Evolutionary conservation across 2,888 invertebrate species (phyloP), one percentile per base, ranked within the genome.

Genomic region (Pheosia tremula): DNA sequence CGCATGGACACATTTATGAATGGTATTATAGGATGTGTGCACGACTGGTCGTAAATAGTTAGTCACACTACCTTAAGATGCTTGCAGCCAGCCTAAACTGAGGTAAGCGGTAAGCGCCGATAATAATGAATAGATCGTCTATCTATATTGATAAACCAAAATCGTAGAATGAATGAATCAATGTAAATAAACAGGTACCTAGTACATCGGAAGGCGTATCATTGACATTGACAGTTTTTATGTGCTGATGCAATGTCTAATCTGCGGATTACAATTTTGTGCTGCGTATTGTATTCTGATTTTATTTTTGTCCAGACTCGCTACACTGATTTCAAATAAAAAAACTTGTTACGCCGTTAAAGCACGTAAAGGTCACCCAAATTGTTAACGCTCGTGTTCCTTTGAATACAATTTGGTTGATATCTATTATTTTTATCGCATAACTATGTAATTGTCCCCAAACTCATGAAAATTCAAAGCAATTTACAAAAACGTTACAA

Each of bases 171-270:
- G 85, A 86, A 86, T 87, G 86, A 71, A 75, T 64, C 61, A 61
- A 59, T 67, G 72, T 66, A 67, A 70, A 72, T 70, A 70, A 63
- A 68, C 68, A 72, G 69, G 76, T 70, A 75, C 24, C 2, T 1
- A 69, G 76, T 69, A 74, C 63, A 75, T 78, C 78, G 66, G 77
- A 70, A 82, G 81, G 80, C 82, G 85, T 86, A 86, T 82, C 85
- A 87, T 86, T 88, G 87, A 83, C 88, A 89, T 87, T 88, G 88
- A 80, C 82, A 82, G 82, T 88, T 90, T 89, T 89, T 88, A 81
- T 75, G 67, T 68, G 83, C 79, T 87, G 86, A 86, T 86, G 86
- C 89, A 88, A 89, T 80, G 78, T 74, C 81, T 78, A 79, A 83
- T 79, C 74, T 71, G 75, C 74, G 76, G 79, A 82, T 83, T 79